Evolutionary conservation across 2,113 vertebrate species (phyloP).

Genomic region (Proteles cristata): DNA sequence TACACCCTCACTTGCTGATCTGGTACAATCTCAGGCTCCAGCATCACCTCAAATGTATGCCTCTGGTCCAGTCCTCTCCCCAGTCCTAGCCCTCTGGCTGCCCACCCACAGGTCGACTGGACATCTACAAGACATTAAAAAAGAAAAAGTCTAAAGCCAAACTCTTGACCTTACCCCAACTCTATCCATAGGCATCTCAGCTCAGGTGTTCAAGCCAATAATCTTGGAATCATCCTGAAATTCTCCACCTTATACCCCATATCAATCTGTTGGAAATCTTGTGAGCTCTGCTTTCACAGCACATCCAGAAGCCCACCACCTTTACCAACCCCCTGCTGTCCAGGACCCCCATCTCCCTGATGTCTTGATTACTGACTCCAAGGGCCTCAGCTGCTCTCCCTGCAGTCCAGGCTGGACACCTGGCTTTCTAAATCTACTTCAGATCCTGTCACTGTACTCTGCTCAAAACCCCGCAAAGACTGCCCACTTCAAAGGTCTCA

Average conservation of each 20-base stretch:
- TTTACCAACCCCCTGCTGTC: background rate
- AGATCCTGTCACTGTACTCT: background rate
- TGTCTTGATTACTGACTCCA: background rate
- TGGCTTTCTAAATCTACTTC: background rate
- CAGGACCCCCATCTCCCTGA: background rate
- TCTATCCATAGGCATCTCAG: background rate
- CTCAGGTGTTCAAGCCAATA: background rate
- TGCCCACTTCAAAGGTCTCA: background rate
- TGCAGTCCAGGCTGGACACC: background rate
- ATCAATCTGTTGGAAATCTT: background rate
- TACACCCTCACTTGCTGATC: background rate
- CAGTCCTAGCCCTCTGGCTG: background rate
- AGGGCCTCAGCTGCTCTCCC: background rate
- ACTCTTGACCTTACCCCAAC: background rate
- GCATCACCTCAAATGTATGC: background rate
- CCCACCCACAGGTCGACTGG: background rate
- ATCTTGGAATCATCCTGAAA: background rate
- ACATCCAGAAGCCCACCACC: background rate
- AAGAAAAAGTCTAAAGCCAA: background rate
- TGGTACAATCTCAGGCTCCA: background rate
- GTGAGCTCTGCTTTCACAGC: background rate
- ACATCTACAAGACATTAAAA: background rate
- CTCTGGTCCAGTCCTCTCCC: background rate
- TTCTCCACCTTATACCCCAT: background rate
- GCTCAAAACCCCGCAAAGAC: background rate